Evolutionary conservation across 2,888 invertebrate genomes (phyloP).

Genomic region (Drosophila neotestacea): DNA sequence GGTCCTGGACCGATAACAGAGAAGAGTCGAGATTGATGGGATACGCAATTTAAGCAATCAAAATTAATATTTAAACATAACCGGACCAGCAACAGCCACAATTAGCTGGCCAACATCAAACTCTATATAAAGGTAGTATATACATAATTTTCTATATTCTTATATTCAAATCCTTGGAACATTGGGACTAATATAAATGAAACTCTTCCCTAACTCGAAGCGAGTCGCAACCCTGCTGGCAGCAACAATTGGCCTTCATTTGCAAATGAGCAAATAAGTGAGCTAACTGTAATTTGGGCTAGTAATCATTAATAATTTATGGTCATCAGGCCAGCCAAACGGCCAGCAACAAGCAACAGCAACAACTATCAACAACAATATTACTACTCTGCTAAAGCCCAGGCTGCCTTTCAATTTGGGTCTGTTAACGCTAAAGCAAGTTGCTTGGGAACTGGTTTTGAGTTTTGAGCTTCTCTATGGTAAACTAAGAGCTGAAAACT

Average conservation of each 20-base stretch:
- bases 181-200: slow-evolving; percentile 68
- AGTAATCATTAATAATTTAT: slow-evolving; percentile 83
- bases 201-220: slow-evolving; percentile 29
- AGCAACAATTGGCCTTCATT: slow-evolving; percentile 80
- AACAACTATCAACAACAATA: slow-evolving; percentile 23
- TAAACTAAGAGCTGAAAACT: slow-evolving; percentile 25
- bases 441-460: slow-evolving; percentile 15
- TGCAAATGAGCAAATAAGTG: slow-evolving; percentile 81
- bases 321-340: slow-evolving; percentile 61
- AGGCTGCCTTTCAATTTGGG: slow-evolving; percentile 30
- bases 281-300: slow-evolving; percentile 82
- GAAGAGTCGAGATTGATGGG: slow-evolving; percentile 58
- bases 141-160: slow-evolving; percentile 8
- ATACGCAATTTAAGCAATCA: slow-evolving; percentile 63
- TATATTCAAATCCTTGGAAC: slow-evolving; percentile 33
- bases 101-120: slow-evolving; percentile 54
- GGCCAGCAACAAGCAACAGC: slow-evolving; percentile 22
- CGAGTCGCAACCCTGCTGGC: slow-evolving; percentile 28
- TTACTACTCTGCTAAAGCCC: slow-evolving; percentile 24
- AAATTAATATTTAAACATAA: slow-evolving; percentile 78
- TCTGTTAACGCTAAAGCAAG: slow-evolving; percentile 12
- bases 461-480: slow-evolving; percentile 8
- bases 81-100: slow-evolving; percentile 53
- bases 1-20: slow-evolving; percentile 14
- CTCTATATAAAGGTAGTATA: not conserved